These are phyloP conservation scores for Ciconia nigra DNA, from an alignment of 2,797 vertebrate species.

Conservation along the genomic window DNA sequence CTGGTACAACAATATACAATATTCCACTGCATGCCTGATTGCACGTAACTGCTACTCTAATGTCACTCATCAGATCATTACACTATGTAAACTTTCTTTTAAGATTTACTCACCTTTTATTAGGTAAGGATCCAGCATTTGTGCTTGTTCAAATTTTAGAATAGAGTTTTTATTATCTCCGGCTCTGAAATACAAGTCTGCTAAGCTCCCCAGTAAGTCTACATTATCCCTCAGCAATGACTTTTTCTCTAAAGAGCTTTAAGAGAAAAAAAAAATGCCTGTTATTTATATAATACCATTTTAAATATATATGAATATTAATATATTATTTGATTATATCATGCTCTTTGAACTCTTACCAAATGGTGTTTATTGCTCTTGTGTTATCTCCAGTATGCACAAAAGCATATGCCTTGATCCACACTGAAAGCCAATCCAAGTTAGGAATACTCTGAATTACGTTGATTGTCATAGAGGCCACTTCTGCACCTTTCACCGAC, in stretches of 20 bases:
- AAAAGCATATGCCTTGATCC: conserved; percentile 98
- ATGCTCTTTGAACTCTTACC: conserved; percentile 76
- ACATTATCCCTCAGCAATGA: conserved; percentile 96
- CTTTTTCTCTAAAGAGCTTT: conserved; percentile 96
- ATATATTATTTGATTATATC: neutral
- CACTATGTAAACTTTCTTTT: neutral
- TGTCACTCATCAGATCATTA: neutral
- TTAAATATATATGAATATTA: neutral
- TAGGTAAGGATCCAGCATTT: conserved; percentile 97
- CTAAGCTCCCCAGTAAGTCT: conserved; percentile 94
- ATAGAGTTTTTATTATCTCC: conserved; percentile 97
- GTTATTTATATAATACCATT: neutral
- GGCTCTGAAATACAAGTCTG: conserved; percentile 95
- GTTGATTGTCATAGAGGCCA: conserved; percentile 97
- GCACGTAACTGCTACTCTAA: neutral
- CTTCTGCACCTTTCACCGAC: conserved; percentile 96
- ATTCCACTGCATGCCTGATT: neutral
- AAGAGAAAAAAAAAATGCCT: neutral
- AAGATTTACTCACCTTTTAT: conserved; percentile 86
- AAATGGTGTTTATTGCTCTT: conserved; percentile 96
- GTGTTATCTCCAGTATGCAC: conserved; percentile 96
- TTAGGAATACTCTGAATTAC: conserved; percentile 96
- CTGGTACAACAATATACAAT: neutral
- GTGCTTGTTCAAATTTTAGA: conserved; percentile 97
- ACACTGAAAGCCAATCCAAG: conserved; percentile 96